Percentiles rank a stretch among this genome's conserved stretches.
Evolutionary conservation across 2,888 invertebrate species (phyloP).

Genomic region (Metopia argyrocephala): DNA sequence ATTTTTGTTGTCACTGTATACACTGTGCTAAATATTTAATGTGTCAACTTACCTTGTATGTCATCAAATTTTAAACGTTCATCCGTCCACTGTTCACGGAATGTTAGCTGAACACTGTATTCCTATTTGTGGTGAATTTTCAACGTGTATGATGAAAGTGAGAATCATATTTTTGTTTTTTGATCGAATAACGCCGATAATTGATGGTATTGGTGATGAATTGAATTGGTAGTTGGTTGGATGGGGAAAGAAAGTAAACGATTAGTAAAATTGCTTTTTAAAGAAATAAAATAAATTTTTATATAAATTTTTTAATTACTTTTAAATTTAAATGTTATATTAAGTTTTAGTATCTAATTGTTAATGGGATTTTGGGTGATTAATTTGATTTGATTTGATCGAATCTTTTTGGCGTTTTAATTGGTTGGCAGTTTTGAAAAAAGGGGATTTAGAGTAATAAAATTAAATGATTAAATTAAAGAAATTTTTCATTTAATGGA

Average conservation of each 20-base stretch:
- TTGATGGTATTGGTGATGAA: not conserved
- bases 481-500: no score
- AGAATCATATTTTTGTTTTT: not conserved
- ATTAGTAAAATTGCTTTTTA: conserved; percentile 24
- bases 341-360: no score
- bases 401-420: conserved; percentile 50
- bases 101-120: conserved; percentile 98
- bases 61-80: conserved; percentile 94
- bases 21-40: not conserved
- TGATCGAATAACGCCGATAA: not conserved
- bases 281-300: not conserved
- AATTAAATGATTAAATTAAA: conserved; percentile 22
- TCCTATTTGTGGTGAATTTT: conserved; percentile 81
- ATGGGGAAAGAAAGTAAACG: not conserved
- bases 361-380: conserved; percentile 48
- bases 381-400: conserved; percentile 41
- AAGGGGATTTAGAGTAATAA: conserved; percentile 36
- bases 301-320: not conserved
- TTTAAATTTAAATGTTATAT: not conserved
- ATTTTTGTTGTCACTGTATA: not conserved
- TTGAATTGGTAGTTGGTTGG: not conserved
- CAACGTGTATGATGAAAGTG: not conserved
- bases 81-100: conserved; percentile 98
- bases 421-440: conserved; percentile 36
- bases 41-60: conserved; percentile 85